A percentile compares a stretch with the other conserved stretches of the same genome.
phyloP scores from a whole-genome alignment of 2,888 invertebrate genomes.

The Lithophane ornitopus region DNA sequence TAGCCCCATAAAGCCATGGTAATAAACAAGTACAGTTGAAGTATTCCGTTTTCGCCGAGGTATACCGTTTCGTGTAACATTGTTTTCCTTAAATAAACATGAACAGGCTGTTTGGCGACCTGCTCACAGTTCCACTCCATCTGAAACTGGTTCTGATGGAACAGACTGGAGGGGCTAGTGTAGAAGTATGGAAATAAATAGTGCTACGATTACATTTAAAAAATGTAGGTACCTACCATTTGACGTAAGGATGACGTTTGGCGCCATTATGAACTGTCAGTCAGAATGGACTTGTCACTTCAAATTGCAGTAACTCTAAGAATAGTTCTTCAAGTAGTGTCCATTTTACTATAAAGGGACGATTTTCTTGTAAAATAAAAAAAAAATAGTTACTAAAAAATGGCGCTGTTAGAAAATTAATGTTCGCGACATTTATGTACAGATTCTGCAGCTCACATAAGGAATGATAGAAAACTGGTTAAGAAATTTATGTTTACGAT shows the following conservation, averaged over 20 bases:
- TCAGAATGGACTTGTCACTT: not conserved
- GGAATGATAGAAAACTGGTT: constrained; percentile 43
- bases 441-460: not conserved
- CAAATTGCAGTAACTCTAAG: not conserved
- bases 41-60: constrained; percentile 38
- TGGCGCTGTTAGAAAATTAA: constrained; percentile 6
- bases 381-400: not conserved
- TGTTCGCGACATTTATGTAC: not conserved
- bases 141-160: constrained; percentile 59
- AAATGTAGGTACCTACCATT: not conserved
- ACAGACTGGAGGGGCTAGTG: not conserved
- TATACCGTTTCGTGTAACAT: constrained; percentile 61
- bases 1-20: constrained; percentile 26
- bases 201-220: not conserved
- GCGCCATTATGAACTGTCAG: constrained; percentile 13
- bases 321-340: not conserved
- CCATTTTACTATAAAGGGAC: not conserved
- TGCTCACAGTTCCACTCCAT: constrained; percentile 56
- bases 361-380: not conserved
- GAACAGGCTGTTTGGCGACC: constrained; percentile 55
- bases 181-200: not conserved
- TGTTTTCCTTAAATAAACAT: constrained; percentile 63
- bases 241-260: constrained; percentile 1
- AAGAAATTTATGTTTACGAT: constrained; percentile 23
- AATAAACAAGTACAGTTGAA: constrained; percentile 51